Base-by-base conservation (phyloP, 1,140 invertebrate genomes). In the Philotrypesis tridentata region DNA sequence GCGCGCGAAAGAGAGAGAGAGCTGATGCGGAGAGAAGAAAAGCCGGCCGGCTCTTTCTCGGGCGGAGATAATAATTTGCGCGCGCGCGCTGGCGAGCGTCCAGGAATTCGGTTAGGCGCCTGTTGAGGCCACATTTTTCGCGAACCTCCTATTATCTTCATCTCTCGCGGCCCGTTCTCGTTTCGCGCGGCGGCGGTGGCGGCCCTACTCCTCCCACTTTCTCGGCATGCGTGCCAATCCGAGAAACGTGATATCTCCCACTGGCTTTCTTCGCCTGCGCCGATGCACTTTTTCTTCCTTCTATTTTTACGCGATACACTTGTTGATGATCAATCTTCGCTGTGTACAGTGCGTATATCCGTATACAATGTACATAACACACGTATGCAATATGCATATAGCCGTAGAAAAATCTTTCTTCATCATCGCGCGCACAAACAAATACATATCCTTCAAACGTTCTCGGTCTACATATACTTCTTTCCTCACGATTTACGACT, bases 41-140 rank as follows among this genome's bases (percentile, higher is more conserved):
- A 48, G 25, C 37, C 33, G 63, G 72, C 48, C 48, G 48, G 48
- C 48, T 55, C 9, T 37, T 9, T 37, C n/a, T 63, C 60, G 27
- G 37, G 72, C 71, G 73, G 25, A 67, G 63, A 67, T 43, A 82
- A 78, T 82, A 73, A 79, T 85, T 83, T 83, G 81, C 77, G 25
- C 75, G 76, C 76, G 84, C 84, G 81, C 77, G 25, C 75, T 79
- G 79, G 84, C 84, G 60, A 33, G 74, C 63, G 79, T 83, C 84
- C 84, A 82, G 77, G 84, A 85, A 85, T 85, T 82, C 76, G 84
- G 79, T 80, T 76, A 84, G 75, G 61, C 79, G 72, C 65, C 73
- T 71, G 74, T 73, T 27, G 73, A 72, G 55, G 48, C 80, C 74
- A 68, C 80, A 82, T 82, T 82, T 82, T 82, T 82, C 74, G 73